Percentiles rank a stretch among this genome's conserved stretches.
Evolutionary conservation across 2,113 vertebrate genomes (phyloP).

Genomic region (Blennius ocellaris): DNA sequence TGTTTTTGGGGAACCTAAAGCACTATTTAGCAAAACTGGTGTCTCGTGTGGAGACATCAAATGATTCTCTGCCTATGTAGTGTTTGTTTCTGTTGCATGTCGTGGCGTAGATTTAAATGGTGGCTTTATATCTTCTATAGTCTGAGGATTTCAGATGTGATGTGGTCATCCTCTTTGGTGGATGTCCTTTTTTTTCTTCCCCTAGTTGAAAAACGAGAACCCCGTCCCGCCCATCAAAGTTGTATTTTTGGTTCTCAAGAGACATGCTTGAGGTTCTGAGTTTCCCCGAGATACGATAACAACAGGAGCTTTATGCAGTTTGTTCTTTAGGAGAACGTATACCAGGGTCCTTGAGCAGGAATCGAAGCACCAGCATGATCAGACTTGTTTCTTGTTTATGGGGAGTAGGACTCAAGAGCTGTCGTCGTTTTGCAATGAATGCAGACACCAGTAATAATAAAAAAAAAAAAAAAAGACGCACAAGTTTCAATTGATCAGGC

Average conservation of each 20-base stretch:
- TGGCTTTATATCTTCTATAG: not conserved
- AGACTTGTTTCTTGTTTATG: conserved; percentile 8
- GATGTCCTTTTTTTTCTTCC: not conserved
- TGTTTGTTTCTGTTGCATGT: not conserved
- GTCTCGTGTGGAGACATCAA: not conserved
- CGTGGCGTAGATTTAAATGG: not conserved
- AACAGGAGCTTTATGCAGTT: not conserved
- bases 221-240: no score
- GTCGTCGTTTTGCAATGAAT: conserved; percentile 25
- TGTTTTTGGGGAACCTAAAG: not conserved
- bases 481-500: not conserved
- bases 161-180: not conserved
- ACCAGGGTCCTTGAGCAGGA: conserved; percentile 6
- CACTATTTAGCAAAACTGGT: not conserved
- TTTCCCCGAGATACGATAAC: not conserved
- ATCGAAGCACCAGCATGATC: conserved; percentile 17
- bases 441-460: conserved; percentile 20
- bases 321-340: not conserved
- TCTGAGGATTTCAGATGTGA: not conserved
- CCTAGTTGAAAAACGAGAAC: no score
- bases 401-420: conserved; percentile 5
- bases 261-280: no score
- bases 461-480: not conserved
- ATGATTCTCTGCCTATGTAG: not conserved
- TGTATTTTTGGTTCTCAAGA: no score